These are phyloP conservation scores for Lethenteron reissneri DNA, from an alignment of 2,113 vertebrate genomes.

Conservation along the genomic window DNA sequence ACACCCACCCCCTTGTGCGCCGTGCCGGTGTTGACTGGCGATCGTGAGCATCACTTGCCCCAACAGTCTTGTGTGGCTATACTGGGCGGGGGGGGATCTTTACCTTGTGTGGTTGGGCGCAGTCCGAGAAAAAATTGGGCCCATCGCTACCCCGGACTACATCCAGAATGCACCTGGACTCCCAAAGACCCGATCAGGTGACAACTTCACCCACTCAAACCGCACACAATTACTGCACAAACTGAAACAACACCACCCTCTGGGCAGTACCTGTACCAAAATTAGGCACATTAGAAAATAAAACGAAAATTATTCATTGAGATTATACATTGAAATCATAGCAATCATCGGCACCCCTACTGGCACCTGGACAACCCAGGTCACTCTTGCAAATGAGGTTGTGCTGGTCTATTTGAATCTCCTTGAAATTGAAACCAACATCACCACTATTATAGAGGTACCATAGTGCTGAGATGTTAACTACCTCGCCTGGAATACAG, in stretches of 20 bases:
- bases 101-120: slow-evolving; percentile 8
- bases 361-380: not conserved
- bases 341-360: not conserved
- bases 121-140: slow-evolving; percentile 45
- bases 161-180: slow-evolving; percentile 40
- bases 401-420: too few species aligned
- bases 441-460: too few species aligned
- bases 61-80: not conserved
- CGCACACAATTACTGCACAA: not conserved
- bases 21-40: not conserved
- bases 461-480: too few species aligned
- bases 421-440: too few species aligned
- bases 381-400: too few species aligned
- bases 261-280: not conserved
- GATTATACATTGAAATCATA: not conserved
- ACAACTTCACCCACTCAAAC: not conserved
- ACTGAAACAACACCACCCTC: not conserved
- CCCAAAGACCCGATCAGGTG: slow-evolving; percentile 47
- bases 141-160: slow-evolving; percentile 43
- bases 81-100: not conserved
- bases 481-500: too few species aligned
- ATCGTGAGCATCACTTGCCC: not conserved
- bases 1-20: too few species aligned
- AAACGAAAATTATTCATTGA: not conserved
- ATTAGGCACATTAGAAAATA: not conserved